phyloP scores from a whole-genome alignment of 1,140 invertebrate species.

The Ephestia elutella region DNA sequence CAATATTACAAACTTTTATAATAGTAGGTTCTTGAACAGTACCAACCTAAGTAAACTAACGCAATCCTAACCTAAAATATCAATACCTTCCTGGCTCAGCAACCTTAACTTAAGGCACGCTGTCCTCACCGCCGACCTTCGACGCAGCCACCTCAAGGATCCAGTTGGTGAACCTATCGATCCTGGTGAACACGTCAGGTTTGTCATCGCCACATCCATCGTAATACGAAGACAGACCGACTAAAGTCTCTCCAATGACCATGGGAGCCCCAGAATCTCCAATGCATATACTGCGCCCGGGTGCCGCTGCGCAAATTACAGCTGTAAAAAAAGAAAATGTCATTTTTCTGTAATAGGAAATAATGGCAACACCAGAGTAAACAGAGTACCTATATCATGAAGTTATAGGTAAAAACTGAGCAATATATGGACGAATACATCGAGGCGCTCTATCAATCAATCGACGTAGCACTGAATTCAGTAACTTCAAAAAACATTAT shows the following conservation, averaged over 20 bases:
- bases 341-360: too few relatives aligned
- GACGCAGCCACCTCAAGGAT: slow-evolving; percentile 2
- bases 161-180: slow-evolving; percentile 23
- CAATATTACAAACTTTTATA: too few relatives aligned
- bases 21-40: too few relatives aligned
- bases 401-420: too few relatives aligned
- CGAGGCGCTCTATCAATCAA: too few relatives aligned
- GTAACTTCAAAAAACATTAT: too few relatives aligned
- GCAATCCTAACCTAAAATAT: too few relatives aligned
- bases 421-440: too few relatives aligned
- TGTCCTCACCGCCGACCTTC: slow-evolving; percentile 1
- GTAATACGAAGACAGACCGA: slow-evolving; percentile 39
- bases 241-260: slow-evolving; percentile 30
- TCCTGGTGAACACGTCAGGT: slow-evolving; percentile 46
- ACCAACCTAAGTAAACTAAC: too few relatives aligned
- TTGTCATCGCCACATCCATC: slow-evolving; percentile 12
- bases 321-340: slow-evolving; percentile 18
- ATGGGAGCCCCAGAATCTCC: slow-evolving; percentile 51
- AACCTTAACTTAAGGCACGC: not conserved
- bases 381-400: too few relatives aligned
- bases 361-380: too few relatives aligned
- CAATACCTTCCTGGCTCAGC: not conserved
- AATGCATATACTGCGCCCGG: slow-evolving; percentile 30
- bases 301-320: slow-evolving; percentile 35
- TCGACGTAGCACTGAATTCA: too few relatives aligned